Evolutionary conservation across 2,797 vertebrate species (phyloP).

Genomic region (Enteromius trimaculatus): DNA sequence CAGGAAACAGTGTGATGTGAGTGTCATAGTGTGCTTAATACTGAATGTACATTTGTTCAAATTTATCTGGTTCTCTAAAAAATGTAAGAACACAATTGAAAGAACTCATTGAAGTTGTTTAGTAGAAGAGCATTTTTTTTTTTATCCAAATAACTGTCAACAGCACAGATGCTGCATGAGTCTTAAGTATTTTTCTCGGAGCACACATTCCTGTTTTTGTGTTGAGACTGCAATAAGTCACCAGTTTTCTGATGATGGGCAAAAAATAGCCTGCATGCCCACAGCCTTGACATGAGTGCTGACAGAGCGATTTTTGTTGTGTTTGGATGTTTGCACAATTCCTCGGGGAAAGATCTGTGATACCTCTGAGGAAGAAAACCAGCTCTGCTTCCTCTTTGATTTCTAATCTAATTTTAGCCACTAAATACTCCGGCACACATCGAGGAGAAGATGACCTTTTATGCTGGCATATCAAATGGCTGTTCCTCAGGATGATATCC

Average conservation of each 20-base stretch:
- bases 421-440: slow-evolving; percentile 15
- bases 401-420: background rate
- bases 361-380: background rate
- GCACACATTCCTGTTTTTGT: background rate
- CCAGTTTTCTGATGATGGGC: slow-evolving; percentile 28
- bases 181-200: background rate
- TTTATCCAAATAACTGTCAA: background rate
- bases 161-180: background rate
- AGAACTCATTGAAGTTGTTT: background rate
- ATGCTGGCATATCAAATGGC: background rate
- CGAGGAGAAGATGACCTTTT: slow-evolving; percentile 13
- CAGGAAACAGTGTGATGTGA: background rate
- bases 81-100: background rate
- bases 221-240: slow-evolving; percentile 13
- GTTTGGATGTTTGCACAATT: slow-evolving; percentile 29
- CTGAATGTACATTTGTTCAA: background rate
- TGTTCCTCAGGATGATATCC: background rate
- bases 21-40: background rate
- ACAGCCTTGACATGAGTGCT: slow-evolving; percentile 27
- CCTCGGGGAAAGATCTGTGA: slow-evolving; percentile 2
- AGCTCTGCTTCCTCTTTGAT: background rate
- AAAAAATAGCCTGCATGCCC: slow-evolving; percentile 13
- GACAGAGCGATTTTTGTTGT: slow-evolving; percentile 28
- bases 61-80: too few species aligned
- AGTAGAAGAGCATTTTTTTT: background rate